phyloP scores from a whole-genome alignment of 2,797 vertebrate genomes.

The Molossus molossus region DNA sequence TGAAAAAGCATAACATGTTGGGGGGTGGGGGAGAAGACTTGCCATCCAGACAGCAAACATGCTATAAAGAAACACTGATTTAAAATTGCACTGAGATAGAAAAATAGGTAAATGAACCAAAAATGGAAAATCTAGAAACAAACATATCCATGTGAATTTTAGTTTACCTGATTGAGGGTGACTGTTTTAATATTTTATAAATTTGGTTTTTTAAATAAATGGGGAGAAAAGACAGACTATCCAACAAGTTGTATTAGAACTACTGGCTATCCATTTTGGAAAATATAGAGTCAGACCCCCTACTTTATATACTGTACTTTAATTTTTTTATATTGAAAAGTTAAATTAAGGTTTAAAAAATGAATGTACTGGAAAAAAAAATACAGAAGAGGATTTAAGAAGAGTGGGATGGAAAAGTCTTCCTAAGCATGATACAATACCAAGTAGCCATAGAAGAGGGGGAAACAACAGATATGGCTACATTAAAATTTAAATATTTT shows the following conservation, averaged over 20 bases:
- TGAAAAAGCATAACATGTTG: slow-evolving; percentile 28
- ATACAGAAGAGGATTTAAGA: slow-evolving; percentile 42
- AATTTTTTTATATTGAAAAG: slow-evolving; percentile 1
- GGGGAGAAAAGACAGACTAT: neutral
- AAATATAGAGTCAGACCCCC: neutral
- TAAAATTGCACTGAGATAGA: slow-evolving; percentile 48
- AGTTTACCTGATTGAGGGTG: slow-evolving; percentile 5
- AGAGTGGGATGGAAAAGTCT: neutral
- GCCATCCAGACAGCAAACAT: slow-evolving; percentile 31
- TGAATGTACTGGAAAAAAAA: slow-evolving; percentile 24
- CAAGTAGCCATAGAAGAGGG: neutral
- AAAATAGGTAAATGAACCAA: neutral
- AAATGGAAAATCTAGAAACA: slow-evolving; percentile 35
- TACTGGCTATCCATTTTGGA: neutral
- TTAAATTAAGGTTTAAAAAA: slow-evolving; percentile 50
- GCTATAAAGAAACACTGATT: slow-evolving; percentile 56
- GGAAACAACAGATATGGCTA: neutral
- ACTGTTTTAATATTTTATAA: slow-evolving; percentile 12
- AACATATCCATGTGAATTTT: neutral
- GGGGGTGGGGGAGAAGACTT: neutral
- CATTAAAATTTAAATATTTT: slow-evolving; percentile 64
- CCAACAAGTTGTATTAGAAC: neutral
- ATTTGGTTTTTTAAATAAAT: slow-evolving; percentile 37
- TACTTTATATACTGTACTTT: slow-evolving; percentile 18
- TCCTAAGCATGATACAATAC: slow-evolving; percentile 26